A percentile compares a stretch with the other conserved stretches of the same genome.
Conservation (phyloP, 2,888 invertebrate genomes). For the Apocheima hispidaria region DNA sequence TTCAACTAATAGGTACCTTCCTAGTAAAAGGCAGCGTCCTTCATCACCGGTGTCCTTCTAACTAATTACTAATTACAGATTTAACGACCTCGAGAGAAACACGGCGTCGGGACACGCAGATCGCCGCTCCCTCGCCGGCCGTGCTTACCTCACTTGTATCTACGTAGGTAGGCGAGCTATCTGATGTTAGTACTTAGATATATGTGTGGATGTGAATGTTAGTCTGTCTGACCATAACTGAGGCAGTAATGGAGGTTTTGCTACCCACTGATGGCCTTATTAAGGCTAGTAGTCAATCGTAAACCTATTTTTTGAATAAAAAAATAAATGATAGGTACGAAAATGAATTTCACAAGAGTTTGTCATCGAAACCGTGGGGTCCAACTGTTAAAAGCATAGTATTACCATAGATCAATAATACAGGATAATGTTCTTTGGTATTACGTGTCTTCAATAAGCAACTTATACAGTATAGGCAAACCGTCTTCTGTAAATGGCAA, state of each 20-base stretch:
- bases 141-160: constrained; percentile 22
- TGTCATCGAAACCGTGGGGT: too few relatives aligned
- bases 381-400: too few relatives aligned
- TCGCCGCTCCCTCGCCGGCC: constrained; percentile 56
- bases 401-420: too few relatives aligned
- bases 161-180: not conserved
- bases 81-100: constrained; percentile 60
- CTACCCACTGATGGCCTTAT: not conserved
- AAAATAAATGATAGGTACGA: too few relatives aligned
- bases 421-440: too few relatives aligned
- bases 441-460: too few relatives aligned
- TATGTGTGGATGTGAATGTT: not conserved
- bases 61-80: constrained; percentile 55
- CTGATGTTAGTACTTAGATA: not conserved
- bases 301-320: too few relatives aligned
- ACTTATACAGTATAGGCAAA: too few relatives aligned
- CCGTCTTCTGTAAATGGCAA: constrained; percentile 52
- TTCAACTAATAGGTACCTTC: constrained; percentile 42
- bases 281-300: too few relatives aligned
- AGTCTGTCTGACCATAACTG: not conserved
- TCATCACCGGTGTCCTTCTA: constrained; percentile 54
- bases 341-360: too few relatives aligned
- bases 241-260: not conserved
- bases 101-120: constrained; percentile 66
- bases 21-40: constrained; percentile 52